Base-by-base conservation (phyloP, 2,888 invertebrate genomes). In the Ennomos erosarius region DNA sequence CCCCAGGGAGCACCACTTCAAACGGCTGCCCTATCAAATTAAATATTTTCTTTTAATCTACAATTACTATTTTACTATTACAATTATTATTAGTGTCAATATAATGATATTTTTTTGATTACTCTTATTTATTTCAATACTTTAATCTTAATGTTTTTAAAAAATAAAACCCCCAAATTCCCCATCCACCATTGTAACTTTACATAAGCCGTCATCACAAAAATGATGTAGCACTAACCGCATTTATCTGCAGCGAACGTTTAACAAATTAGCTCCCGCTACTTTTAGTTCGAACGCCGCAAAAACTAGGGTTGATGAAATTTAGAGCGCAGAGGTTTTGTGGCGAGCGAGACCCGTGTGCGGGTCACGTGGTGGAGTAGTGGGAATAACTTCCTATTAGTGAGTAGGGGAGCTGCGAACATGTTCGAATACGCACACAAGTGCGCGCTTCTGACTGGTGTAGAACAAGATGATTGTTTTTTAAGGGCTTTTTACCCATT, bases 131-230 rank as follows among this genome's bases (percentile, higher is more conserved):
- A n/a, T n/a, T n/a, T n/a, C n/a, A n/a, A n/a, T n/a, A n/a, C n/a
- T n/a, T n/a, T n/a, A n/a, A n/a, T n/a, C n/a, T n/a, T n/a, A n/a
- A n/a, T n/a, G n/a, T n/a, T n/a, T n/a, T n/a, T n/a, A n/a, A n/a
- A n/a, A n/a, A n/a, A n/a, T n/a, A 1, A 16, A 16, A 16, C 16
- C 26, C 6, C 6, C 5, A 26, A 26, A 26, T 26, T 26, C 5
- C 6, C 26, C 26, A 26, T 26, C 6, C 16, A 16, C 16, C 16
- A 26, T 26, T 26, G 26, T 26, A 26, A 26, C 26, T 26, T 38
- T 38, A 4, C 69, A 66, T 64, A 78, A 80, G 79, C 79, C 36
- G 40, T 50, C 11, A 56, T 33, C 33, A 48, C 51, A 47, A 52
- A 45, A 49, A 59, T 67, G 59, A 62, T 39, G 55, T 57, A 37